Evolutionary conservation across 2,113 vertebrate genomes (phyloP).

Genomic region (Xyrauchen texanus): DNA sequence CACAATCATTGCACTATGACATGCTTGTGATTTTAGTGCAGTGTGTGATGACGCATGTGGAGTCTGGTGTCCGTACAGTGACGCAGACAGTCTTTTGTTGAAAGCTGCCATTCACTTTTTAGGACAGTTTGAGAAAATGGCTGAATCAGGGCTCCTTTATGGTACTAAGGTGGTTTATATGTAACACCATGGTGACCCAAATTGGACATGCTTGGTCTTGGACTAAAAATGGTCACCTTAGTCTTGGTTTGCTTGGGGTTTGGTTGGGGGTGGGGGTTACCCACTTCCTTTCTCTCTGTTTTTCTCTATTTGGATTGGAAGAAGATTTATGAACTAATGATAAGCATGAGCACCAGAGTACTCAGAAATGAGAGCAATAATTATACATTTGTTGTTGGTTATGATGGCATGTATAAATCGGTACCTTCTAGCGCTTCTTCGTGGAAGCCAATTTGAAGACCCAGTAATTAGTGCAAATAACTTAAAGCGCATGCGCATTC

Average conservation of each 20-base stretch:
- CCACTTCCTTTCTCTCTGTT: too few relatives aligned
- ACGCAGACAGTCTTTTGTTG: conserved; percentile 8
- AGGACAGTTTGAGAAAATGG: background rate
- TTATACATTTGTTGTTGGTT: too few relatives aligned
- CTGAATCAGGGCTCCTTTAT: background rate
- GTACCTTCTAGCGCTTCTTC: too few relatives aligned
- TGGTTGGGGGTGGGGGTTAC: too few relatives aligned
- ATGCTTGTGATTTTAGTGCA: background rate
- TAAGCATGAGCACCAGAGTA: too few relatives aligned
- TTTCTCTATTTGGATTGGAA: too few relatives aligned
- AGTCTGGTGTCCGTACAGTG: background rate
- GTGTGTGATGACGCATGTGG: background rate
- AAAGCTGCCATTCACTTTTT: background rate
- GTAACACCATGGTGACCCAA: background rate
- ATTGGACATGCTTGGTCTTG: background rate
- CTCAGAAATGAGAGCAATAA: too few relatives aligned
- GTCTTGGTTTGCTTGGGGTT: background rate
- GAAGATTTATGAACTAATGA: too few relatives aligned
- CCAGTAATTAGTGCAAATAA: too few relatives aligned
- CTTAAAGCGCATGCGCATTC: too few relatives aligned
- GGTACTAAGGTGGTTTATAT: background rate
- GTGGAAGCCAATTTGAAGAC: too few relatives aligned
- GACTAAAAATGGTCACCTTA: background rate
- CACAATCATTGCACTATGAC: conserved; percentile 31
- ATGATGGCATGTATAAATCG: too few relatives aligned